A percentile compares a stretch with the other conserved stretches of the same genome.
Conservation (phyloP, 1,140 invertebrate genomes). For the Zaprionus ghesquierei region DNA sequence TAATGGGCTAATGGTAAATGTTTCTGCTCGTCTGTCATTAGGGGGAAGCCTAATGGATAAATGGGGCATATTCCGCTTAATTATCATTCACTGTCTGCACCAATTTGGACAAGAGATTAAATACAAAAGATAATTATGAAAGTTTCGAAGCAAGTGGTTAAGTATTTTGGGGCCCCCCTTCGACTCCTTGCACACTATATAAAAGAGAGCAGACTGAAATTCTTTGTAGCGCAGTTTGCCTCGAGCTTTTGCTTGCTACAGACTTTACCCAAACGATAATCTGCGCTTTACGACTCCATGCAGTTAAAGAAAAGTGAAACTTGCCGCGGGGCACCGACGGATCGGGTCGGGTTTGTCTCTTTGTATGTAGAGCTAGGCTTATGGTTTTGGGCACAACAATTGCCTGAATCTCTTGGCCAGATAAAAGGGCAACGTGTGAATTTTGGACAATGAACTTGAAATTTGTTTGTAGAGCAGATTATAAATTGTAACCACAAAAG, state of each 20-base stretch:
- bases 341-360: constrained; percentile 21
- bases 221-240: not conserved
- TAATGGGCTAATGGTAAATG: constrained; percentile 31
- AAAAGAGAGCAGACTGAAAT: constrained; percentile 10
- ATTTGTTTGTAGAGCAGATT: constrained; percentile 43
- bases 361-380: constrained; percentile 37
- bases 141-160: constrained; percentile 25
- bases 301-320: constrained; percentile 50
- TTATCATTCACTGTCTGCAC: constrained; percentile 8
- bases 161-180: constrained; percentile 12
- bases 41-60: constrained; percentile 38
- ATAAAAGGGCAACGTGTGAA: constrained; percentile 54
- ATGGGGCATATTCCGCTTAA: constrained; percentile 34
- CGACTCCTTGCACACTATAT: not conserved
- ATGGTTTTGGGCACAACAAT: constrained; percentile 35
- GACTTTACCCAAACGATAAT: constrained; percentile 7
- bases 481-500: not conserved
- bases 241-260: constrained; percentile 21
- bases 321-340: constrained; percentile 21
- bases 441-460: constrained; percentile 63
- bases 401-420: constrained; percentile 43
- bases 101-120: not conserved
- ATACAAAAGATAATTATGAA: constrained; percentile 44
- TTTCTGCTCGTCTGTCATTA: constrained; percentile 36
- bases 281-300: constrained; percentile 31